phyloP scores from a whole-genome alignment of 2,113 vertebrate species.

The Cephalopholis sonnerati region DNA sequence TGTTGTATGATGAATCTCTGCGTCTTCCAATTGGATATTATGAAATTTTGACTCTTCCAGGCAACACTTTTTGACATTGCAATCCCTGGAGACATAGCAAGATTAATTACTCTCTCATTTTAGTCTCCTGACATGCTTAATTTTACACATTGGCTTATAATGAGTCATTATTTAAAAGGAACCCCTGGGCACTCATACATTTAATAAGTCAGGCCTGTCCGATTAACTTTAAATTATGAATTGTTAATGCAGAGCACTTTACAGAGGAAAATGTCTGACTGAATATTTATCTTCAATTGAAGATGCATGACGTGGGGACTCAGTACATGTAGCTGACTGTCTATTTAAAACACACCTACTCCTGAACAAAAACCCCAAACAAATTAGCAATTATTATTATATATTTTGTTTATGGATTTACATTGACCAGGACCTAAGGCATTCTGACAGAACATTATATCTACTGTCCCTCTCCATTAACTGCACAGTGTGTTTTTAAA shows the following conservation, averaged over 20 bases:
- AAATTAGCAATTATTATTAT: too few relatives aligned
- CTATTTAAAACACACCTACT: not conserved
- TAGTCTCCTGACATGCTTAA: constrained; percentile 10
- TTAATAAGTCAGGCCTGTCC: constrained; percentile 33
- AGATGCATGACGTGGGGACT: not conserved
- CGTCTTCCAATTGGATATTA: not conserved
- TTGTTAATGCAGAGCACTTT: not conserved
- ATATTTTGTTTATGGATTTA: not conserved
- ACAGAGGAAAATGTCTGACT: not conserved
- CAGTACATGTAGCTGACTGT: not conserved
- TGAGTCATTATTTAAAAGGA: constrained; percentile 42
- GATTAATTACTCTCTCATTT: constrained; percentile 25
- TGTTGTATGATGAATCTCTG: not conserved
- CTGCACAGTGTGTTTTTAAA: not conserved
- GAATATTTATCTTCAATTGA: not conserved
- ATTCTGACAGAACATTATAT: not conserved
- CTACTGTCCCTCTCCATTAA: not conserved
- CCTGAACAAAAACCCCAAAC: not conserved
- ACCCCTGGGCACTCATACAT: constrained; percentile 29
- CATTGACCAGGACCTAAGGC: not conserved
- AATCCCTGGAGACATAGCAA: constrained; percentile 1
- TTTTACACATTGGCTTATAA: constrained; percentile 32
- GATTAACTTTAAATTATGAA: constrained; percentile 37
- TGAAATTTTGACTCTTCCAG: not conserved
- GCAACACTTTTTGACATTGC: not conserved